phyloP scores from a whole-genome alignment of 2,888 invertebrate species.

The Meghimatium bilineatum region DNA sequence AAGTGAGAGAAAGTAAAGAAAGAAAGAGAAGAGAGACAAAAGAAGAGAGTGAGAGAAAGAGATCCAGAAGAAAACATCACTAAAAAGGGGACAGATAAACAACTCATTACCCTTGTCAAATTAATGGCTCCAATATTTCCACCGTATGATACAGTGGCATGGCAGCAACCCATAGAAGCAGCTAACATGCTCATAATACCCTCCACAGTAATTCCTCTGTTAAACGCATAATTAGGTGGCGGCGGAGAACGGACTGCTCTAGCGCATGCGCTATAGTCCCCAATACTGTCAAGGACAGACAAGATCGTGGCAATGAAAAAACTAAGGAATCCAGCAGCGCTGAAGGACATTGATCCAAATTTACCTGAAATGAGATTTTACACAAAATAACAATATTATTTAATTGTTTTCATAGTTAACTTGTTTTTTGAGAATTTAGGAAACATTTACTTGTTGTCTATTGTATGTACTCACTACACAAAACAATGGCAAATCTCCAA shows the following conservation, averaged over 20 bases:
- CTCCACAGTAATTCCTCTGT: slow-evolving; percentile 84
- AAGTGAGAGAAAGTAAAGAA: no score
- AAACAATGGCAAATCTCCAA: no score
- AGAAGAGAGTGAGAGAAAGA: no score
- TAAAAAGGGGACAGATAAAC: no score
- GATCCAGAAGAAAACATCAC: no score
- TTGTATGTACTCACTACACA: no score
- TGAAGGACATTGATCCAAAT: slow-evolving; percentile 63
- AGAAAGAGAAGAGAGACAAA: no score
- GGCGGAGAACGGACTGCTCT: slow-evolving; percentile 83
- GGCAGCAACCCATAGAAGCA: slow-evolving; percentile 90
- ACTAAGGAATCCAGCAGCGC: slow-evolving; percentile 61
- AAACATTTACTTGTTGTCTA: no score
- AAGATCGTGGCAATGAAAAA: slow-evolving; percentile 66
- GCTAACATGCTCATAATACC: slow-evolving; percentile 88
- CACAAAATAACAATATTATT: no score
- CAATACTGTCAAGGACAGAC: slow-evolving; percentile 80
- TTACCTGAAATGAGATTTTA: slow-evolving; percentile 51
- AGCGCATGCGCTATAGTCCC: slow-evolving; percentile 90
- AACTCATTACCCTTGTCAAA: slow-evolving; percentile 85
- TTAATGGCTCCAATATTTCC: slow-evolving; percentile 94
- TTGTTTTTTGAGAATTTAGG: no score
- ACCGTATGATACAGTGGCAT: slow-evolving; percentile 91
- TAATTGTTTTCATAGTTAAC: no score
- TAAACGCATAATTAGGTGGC: slow-evolving; percentile 90